Evolutionary conservation across 1,140 invertebrate species (phyloP), one percentile per base, ranked within the genome.

Genomic region (Thrips palmi): DNA sequence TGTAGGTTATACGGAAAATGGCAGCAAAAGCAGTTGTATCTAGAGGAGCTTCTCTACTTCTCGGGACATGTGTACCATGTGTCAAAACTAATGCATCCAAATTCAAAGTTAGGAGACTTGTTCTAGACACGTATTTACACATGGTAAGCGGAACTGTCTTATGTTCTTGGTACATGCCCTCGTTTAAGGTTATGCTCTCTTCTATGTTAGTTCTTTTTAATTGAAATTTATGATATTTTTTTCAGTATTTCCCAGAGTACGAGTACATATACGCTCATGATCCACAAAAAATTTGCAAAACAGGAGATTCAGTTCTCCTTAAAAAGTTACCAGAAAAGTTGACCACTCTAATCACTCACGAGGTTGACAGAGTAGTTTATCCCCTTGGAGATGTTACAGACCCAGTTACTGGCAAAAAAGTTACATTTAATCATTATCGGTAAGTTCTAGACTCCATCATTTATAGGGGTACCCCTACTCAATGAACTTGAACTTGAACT

Each of bases 341-440:
- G 37, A 80, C 80, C 1, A 70, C 70, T 33, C 55, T 80, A 10
- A 80, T 88, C 3, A 75, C 76, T 5, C 82, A 88, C 47, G 64
- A 73, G 58, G 67, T 89, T 1, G 60, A 79, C 49, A 71, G 85
- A 54, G 67, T 87, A 11, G 65, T 89, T 18, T 82, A 80, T 57
- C 74, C 75, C 14, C 59, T 74, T 44, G 85, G 85, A 44, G 80
- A 89, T 60, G 60, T 85, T 12, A 77, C 68, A 29, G 80, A 85
- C 60, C 84, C 84, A 22, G 57, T 88, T 17, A 81, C 78, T 44
- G 75, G 77, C 19, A 84, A 84, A 52, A 79, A 81, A 57, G 68
- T 77, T 37, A 12, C 7, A 23, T 14, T 23, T 35, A 2, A 18
- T 21, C 25, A 34, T 39, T 10, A 3, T 27, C 25, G 10, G 4